Conservation (phyloP, 2,888 invertebrate species). For the Congeria kusceri region DNA sequence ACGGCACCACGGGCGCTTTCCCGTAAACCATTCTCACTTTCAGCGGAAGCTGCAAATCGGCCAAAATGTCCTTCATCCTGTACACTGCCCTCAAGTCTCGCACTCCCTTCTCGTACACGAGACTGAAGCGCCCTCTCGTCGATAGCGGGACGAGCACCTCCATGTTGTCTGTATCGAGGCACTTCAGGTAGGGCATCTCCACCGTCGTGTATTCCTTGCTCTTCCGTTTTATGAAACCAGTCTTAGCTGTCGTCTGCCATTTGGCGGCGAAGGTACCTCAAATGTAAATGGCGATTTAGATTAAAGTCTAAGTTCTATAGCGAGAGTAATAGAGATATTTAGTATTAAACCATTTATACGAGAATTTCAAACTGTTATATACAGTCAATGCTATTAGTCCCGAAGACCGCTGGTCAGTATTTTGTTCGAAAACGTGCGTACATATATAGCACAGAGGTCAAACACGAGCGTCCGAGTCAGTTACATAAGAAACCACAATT, state of each 20-base stretch:
- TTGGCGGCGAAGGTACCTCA: conserved; percentile 71
- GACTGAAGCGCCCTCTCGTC: conserved; percentile 76
- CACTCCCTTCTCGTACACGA: conserved; percentile 74
- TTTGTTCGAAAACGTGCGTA: too few relatives aligned
- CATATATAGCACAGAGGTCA: too few relatives aligned
- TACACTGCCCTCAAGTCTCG: conserved; percentile 73
- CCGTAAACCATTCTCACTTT: conserved; percentile 79
- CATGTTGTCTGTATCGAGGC: conserved; percentile 68
- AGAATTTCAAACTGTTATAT: too few relatives aligned
- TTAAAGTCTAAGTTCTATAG: too few relatives aligned
- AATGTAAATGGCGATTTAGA: too few relatives aligned
- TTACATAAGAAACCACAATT: too few relatives aligned
- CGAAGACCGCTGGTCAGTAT: too few relatives aligned
- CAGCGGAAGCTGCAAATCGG: conserved; percentile 73
- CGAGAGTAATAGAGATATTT: too few relatives aligned
- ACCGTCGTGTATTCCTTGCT: conserved; percentile 73
- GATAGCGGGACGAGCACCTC: conserved; percentile 75
- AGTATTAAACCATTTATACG: too few relatives aligned
- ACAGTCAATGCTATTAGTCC: too few relatives aligned
- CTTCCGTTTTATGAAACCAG: conserved; percentile 75
- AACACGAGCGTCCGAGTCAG: too few relatives aligned
- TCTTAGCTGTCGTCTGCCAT: conserved; percentile 76
- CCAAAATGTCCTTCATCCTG: conserved; percentile 76
- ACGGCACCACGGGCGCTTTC: conserved; percentile 78
- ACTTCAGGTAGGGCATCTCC: conserved; percentile 78